These are phyloP conservation scores for Naso thynnoides DNA, from an alignment of 2,797 vertebrate species.

Conservation along the genomic window DNA sequence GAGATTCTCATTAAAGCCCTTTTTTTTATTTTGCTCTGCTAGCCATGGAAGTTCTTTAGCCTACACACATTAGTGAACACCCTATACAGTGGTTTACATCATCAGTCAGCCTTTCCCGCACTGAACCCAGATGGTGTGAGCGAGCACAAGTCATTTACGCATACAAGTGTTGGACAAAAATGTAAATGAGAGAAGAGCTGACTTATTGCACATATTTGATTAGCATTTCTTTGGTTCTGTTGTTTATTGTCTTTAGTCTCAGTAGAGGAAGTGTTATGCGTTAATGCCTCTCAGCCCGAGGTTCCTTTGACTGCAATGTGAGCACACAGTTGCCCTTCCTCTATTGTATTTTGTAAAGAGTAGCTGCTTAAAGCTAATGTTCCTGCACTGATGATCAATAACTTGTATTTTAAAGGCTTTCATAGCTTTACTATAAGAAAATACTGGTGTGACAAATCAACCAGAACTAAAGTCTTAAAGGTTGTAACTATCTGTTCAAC, in stretches of 20 bases:
- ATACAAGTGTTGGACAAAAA: neutral
- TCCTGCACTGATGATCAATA: neutral
- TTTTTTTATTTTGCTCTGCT: neutral
- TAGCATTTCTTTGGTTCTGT: conserved; percentile 1
- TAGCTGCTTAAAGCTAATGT: neutral
- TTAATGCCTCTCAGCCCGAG: conserved; percentile 6
- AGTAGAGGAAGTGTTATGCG: neutral
- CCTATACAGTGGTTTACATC: neutral
- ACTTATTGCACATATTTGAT: neutral
- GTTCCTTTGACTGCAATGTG: neutral
- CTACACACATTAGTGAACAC: neutral
- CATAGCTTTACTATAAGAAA: neutral
- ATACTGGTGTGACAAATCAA: neutral
- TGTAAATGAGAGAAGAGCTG: neutral
- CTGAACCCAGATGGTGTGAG: conserved; percentile 8
- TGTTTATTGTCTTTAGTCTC: conserved; percentile 7
- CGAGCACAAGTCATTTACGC: conserved; percentile 2
- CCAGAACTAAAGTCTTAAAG: neutral
- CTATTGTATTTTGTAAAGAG: neutral
- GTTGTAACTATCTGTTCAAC: neutral
- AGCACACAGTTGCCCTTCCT: neutral
- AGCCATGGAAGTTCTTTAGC: neutral
- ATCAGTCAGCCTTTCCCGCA: neutral
- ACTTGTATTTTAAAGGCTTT: neutral
- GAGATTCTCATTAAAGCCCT: neutral